Conservation (phyloP, 2,113 vertebrate species). For the Symphodus melops region DNA sequence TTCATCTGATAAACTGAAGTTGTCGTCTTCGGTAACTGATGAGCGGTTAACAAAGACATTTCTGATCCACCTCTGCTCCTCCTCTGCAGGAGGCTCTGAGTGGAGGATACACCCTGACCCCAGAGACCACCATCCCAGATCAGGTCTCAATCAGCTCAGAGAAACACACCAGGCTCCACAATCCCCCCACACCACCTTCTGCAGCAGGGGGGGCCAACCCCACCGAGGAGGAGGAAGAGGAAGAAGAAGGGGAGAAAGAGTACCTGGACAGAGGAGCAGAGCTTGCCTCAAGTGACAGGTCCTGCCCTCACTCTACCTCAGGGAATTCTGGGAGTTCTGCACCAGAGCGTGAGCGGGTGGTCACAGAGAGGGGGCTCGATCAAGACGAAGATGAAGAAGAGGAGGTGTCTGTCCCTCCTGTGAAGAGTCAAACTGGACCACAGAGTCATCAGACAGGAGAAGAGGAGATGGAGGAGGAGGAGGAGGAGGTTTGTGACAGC, state of each 20-base stretch:
- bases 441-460: background rate
- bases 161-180: background rate
- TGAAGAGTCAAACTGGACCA: background rate
- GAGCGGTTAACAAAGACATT: too few species aligned
- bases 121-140: constrained; percentile 20
- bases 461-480: background rate
- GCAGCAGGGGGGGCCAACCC: background rate
- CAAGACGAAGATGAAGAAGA: background rate
- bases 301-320: background rate
- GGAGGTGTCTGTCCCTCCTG: background rate
- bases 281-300: background rate
- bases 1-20: too few species aligned
- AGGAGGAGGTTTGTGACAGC: background rate
- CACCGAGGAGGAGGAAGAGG: constrained; percentile 31
- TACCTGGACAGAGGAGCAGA: background rate
- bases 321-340: constrained; percentile 3
- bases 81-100: background rate
- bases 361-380: background rate
- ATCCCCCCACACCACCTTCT: background rate
- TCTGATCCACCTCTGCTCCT: background rate
- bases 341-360: background rate
- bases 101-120: constrained; percentile 20
- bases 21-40: too few species aligned
- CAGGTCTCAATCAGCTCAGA: constrained; percentile 22
- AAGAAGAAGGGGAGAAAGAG: constrained; percentile 28